Base-by-base conservation (phyloP, 2,113 vertebrate species). In the Acrocephalus kingi region DNA sequence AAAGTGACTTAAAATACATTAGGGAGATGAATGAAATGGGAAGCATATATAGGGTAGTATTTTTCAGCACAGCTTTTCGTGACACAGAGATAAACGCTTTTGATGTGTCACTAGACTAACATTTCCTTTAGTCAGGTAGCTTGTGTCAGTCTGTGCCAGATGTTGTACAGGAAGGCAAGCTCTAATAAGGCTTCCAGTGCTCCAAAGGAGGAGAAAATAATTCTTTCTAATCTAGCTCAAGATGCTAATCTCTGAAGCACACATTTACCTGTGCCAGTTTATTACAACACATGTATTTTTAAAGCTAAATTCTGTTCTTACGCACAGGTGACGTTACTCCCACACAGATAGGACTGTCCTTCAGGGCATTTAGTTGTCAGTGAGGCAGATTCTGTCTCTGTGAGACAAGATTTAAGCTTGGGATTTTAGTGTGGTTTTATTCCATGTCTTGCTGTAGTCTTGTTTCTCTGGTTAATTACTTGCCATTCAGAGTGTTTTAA, bases 211-310 rank as follows among this genome's bases (percentile, higher is more conserved):
- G 72, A 85, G 48, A 91, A 84, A 51, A 89, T 51, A 93, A 68
- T 90, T 82, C 67, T 77, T 91, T 51, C 55, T 90, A 69, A 88
- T 83, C 67, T 91, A 91, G 41, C 67, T 93, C 7, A 63, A 79
- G 66, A 69, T 79, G 30, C 64, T 91, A 35, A 79, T 84, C 68
- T 82, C 51, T 19, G 48, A 67, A 84, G 68, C 41, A 39, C 18
- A n/a, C 35, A 3, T 45, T 48, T 80, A 90, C 62, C 67, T 85
- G 51, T 74, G 59, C 55, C 21, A 59, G 22, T 88, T 84, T 87
- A 63, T 73, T 39, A 7, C 24, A 72, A 45, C 31, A 10, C 11
- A 6, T 49, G 22, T 51, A 11, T 61, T 92, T 87, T 64, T 61
- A 21, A 66, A 85, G 74, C 20, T 87, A 7, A 31, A 81, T 71